Evolutionary conservation across 2,888 invertebrate genomes (phyloP).

Genomic region (Troides aeacus): DNA sequence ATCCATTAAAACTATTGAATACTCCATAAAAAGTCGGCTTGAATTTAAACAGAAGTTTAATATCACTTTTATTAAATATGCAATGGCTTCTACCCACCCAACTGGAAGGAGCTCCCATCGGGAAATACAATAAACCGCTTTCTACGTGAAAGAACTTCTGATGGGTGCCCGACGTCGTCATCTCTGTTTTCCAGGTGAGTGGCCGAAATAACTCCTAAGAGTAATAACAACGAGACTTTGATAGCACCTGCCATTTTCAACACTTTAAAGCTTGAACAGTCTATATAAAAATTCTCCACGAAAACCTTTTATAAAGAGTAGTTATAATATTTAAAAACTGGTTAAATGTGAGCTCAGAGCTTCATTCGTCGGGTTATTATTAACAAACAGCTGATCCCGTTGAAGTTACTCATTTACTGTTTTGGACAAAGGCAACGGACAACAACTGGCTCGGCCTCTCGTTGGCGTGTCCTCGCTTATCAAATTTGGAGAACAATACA

Average conservation of each 20-base stretch:
- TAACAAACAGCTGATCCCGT: slow-evolving; percentile 14
- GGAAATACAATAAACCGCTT: slow-evolving; percentile 81
- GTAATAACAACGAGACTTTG: slow-evolving; percentile 10
- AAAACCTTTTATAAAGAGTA: too few species aligned
- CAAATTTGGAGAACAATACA: slow-evolving; percentile 39
- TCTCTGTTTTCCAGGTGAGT: slow-evolving; percentile 14
- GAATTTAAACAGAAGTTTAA: too few species aligned
- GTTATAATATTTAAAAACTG: too few species aligned
- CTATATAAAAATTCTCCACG: too few species aligned
- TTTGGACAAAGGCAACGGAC: slow-evolving; percentile 29
- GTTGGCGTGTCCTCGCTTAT: slow-evolving; percentile 38
- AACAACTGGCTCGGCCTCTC: slow-evolving; percentile 32
- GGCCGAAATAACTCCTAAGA: slow-evolving; percentile 23
- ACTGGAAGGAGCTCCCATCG: slow-evolving; percentile 81
- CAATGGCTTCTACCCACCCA: slow-evolving; percentile 66
- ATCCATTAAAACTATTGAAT: too few species aligned
- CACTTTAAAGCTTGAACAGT: neutral
- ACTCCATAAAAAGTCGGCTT: too few species aligned
- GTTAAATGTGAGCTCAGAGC: too few species aligned
- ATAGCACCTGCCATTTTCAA: slow-evolving; percentile 16
- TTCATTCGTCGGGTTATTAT: neutral
- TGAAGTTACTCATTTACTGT: slow-evolving; percentile 16
- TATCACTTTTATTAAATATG: too few species aligned
- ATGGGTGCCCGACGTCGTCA: slow-evolving; percentile 9
- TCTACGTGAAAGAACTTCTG: slow-evolving; percentile 62